These are phyloP conservation scores for Branchellion lobata DNA, from an alignment of 2,888 invertebrate species.

Conservation along the genomic window DNA sequence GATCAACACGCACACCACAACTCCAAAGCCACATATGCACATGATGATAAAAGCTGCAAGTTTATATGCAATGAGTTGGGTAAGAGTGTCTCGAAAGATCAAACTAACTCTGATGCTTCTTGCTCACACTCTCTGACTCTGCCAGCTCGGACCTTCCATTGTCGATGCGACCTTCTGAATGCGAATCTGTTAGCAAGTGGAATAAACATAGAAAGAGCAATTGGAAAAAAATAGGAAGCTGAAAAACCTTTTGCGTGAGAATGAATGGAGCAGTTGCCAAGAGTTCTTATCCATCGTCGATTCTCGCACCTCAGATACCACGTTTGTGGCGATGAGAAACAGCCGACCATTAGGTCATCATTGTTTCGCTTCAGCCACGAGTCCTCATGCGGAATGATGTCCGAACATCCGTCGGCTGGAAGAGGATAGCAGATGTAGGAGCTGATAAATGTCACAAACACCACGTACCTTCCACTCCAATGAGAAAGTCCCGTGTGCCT, in stretches of 20 bases:
- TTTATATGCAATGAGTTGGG: not conserved
- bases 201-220: too few species aligned
- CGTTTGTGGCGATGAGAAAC: slow-evolving; percentile 43
- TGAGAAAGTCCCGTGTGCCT: not conserved
- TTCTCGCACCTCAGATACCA: slow-evolving; percentile 47
- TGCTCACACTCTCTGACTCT: not conserved
- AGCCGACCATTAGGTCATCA: slow-evolving; percentile 46
- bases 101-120: slow-evolving; percentile 18
- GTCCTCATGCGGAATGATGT: slow-evolving; percentile 46
- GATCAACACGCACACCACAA: slow-evolving; percentile 33
- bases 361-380: slow-evolving; percentile 47
- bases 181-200: not conserved
- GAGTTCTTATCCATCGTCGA: slow-evolving; percentile 45
- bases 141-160: not conserved
- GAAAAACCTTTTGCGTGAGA: not conserved
- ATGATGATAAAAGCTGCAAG: slow-evolving; percentile 17
- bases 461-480: not conserved
- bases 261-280: slow-evolving; percentile 48
- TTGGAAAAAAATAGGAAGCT: not conserved
- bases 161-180: not conserved
- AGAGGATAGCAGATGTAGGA: not conserved
- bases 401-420: slow-evolving; percentile 49
- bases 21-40: slow-evolving; percentile 25
- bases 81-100: not conserved
- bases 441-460: not conserved